Evolutionary conservation across 2,113 vertebrate species (phyloP).

Genomic region (Psittacus erithacus): DNA sequence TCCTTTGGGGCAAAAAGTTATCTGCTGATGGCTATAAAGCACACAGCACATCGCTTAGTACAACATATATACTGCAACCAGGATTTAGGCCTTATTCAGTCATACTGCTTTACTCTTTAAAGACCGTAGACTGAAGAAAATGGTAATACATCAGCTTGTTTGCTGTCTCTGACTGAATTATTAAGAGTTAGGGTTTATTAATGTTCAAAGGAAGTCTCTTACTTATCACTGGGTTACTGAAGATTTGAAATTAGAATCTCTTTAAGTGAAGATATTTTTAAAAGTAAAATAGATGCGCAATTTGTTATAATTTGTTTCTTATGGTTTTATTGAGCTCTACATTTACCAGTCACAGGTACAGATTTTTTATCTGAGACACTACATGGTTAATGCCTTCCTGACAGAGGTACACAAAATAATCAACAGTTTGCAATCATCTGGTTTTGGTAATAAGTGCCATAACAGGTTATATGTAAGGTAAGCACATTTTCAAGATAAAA

Average conservation of each 20-base stretch:
- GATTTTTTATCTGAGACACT: neutral
- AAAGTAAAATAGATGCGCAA: neutral
- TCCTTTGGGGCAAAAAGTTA: neutral
- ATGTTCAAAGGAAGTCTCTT: neutral
- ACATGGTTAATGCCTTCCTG: neutral
- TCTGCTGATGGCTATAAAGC: neutral
- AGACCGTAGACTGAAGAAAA: neutral
- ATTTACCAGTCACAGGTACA: neutral
- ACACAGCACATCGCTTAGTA: neutral
- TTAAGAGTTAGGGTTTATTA: neutral
- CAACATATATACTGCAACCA: no score
- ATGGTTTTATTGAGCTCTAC: neutral
- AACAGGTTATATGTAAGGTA: constrained; percentile 14
- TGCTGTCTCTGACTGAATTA: neutral
- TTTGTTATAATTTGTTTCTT: neutral
- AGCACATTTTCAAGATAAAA: constrained; percentile 28
- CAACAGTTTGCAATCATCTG: constrained; percentile 51
- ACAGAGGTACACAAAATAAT: neutral
- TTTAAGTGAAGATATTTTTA: neutral
- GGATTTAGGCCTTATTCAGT: neutral
- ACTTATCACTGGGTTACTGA: neutral
- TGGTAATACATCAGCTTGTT: neutral
- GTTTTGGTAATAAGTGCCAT: constrained; percentile 42
- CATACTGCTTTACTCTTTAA: neutral
- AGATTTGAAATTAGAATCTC: neutral